These are phyloP conservation scores for Diarsia brunnea DNA, from an alignment of 2,888 invertebrate genomes.

Conservation along the genomic window DNA sequence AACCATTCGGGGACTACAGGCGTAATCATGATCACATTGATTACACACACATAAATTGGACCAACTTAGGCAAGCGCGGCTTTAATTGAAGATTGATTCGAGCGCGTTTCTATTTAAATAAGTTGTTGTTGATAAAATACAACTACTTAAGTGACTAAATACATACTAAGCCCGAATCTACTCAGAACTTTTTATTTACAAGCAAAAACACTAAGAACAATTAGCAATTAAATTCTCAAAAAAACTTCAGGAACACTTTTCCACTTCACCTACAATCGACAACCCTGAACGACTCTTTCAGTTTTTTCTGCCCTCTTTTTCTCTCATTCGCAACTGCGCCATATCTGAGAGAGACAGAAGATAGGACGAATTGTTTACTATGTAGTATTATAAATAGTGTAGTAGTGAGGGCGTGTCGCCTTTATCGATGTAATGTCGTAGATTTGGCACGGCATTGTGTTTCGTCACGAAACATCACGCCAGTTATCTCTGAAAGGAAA, in stretches of 20 bases:
- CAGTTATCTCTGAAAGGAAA: too few species aligned
- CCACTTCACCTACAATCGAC: constrained; percentile 31
- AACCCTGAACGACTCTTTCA: constrained; percentile 53
- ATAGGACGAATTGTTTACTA: constrained; percentile 40
- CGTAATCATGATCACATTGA: too few species aligned
- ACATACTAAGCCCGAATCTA: background rate
- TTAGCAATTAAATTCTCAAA: background rate
- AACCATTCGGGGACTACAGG: too few species aligned
- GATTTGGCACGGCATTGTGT: constrained; percentile 60
- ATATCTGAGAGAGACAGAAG: constrained; percentile 40
- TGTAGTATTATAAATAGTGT: constrained; percentile 33
- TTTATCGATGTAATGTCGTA: constrained; percentile 41
- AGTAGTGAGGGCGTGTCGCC: constrained; percentile 66
- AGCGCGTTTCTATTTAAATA: background rate
- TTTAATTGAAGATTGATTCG: too few species aligned
- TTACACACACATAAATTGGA: too few species aligned
- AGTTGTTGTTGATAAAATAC: background rate
- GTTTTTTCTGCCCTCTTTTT: constrained; percentile 61
- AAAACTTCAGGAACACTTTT: constrained; percentile 52
- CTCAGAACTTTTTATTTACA: background rate
- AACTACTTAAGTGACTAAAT: background rate
- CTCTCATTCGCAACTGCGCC: constrained; percentile 39
- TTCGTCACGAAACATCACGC: constrained; percentile 9
- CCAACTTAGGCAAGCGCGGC: too few species aligned
- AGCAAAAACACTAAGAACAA: constrained; percentile 10